Evolutionary conservation across 2,113 vertebrate genomes (phyloP).

Genomic region (Cisticola juncidis): DNA sequence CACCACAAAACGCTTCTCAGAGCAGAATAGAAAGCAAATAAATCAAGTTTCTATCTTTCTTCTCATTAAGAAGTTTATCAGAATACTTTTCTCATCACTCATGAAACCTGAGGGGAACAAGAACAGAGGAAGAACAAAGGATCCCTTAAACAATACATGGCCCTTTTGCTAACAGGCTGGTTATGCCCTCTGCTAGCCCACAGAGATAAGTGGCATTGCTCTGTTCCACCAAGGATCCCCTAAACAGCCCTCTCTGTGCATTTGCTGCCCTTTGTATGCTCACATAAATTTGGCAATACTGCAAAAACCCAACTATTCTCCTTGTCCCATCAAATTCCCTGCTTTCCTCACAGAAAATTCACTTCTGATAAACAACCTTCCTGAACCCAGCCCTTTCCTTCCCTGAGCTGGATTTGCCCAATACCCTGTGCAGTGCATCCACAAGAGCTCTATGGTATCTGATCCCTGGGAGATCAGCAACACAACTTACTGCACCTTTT

Average conservation of each 20-base stretch:
- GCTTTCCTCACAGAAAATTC: background rate
- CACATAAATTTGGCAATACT: background rate
- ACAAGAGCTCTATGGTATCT: background rate
- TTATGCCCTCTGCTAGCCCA: background rate
- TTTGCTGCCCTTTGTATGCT: background rate
- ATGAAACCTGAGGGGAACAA: background rate
- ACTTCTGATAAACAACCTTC: background rate
- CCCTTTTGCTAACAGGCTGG: background rate
- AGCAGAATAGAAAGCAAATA: background rate
- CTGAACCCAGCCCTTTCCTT: background rate
- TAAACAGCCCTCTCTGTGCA: background rate
- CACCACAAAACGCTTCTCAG: background rate
- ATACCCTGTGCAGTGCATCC: background rate
- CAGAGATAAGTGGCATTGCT: accelerated
- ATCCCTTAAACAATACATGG: background rate
- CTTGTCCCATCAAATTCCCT: background rate
- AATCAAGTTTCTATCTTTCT: background rate
- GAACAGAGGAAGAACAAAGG: background rate
- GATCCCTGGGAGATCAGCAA: background rate
- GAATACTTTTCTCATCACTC: background rate
- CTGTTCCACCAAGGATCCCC: background rate
- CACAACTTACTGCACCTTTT: background rate
- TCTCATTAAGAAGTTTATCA: background rate
- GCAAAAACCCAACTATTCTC: background rate
- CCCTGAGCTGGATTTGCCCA: background rate